Conservation (phyloP, 2,888 invertebrate genomes). For the Parnassius orleans region DNA sequence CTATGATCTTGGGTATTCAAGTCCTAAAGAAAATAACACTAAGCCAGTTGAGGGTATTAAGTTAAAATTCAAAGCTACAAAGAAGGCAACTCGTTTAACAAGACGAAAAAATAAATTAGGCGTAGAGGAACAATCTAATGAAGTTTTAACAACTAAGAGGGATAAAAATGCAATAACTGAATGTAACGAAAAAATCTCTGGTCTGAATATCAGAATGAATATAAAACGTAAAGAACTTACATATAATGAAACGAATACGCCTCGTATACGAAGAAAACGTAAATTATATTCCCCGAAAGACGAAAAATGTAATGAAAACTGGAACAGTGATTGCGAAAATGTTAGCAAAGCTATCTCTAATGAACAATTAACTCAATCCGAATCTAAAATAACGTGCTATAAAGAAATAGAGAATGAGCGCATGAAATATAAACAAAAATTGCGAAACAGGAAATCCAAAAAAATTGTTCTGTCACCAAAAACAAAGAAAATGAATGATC, state of each 20-base stretch:
- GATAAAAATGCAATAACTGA: slow-evolving; percentile 19
- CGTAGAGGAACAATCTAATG: slow-evolving; percentile 35
- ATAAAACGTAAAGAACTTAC: slow-evolving; percentile 5
- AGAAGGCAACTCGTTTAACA: not conserved
- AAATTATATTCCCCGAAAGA: slow-evolving; percentile 68
- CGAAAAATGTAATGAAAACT: slow-evolving; percentile 36
- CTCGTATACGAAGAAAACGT: slow-evolving; percentile 47
- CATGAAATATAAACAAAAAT: slow-evolving; percentile 39
- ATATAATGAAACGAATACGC: slow-evolving; percentile 27
- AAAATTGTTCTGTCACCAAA: slow-evolving; percentile 45
- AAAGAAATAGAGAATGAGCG: slow-evolving; percentile 60
- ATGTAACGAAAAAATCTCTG: not conserved
- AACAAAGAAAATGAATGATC: slow-evolving; percentile 47
- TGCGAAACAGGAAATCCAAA: slow-evolving; percentile 40
- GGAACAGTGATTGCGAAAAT: slow-evolving; percentile 32
- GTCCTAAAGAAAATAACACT: slow-evolving; percentile 25
- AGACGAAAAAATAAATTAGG: slow-evolving; percentile 41
- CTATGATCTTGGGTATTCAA: slow-evolving; percentile 9
- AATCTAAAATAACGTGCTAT: slow-evolving; percentile 45
- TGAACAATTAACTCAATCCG: slow-evolving; percentile 29
- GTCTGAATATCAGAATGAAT: not conserved
- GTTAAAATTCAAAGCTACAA: slow-evolving; percentile 30
- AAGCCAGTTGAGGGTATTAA: slow-evolving; percentile 26
- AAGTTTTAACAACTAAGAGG: slow-evolving; percentile 17
- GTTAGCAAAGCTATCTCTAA: slow-evolving; percentile 22